phyloP scores from a whole-genome alignment of 2,797 vertebrate genomes.

The Leptodactylus fallax region DNA sequence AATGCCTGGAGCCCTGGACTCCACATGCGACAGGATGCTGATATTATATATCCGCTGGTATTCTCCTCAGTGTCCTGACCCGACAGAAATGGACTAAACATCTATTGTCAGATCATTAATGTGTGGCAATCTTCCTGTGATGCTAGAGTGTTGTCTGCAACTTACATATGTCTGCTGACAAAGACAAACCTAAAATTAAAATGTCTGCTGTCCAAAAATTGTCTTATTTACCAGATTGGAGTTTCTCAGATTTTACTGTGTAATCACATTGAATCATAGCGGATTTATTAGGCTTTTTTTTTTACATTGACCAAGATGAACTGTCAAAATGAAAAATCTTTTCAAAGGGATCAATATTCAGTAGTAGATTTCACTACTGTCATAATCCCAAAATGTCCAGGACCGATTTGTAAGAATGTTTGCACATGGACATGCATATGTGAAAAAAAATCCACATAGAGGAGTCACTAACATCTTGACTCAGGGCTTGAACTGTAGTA shows the following conservation, averaged over 20 bases:
- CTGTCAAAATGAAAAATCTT: background rate
- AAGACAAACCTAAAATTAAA: background rate
- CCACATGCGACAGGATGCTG: constrained; percentile 30
- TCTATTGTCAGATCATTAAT: background rate
- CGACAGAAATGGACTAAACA: background rate
- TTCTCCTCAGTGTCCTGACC: background rate
- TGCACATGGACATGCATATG: too few relatives aligned
- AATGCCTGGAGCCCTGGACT: background rate
- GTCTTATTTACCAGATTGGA: background rate
- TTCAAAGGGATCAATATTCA: background rate
- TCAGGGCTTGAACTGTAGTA: too few relatives aligned
- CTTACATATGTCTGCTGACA: constrained; percentile 16
- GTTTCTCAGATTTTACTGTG: background rate
- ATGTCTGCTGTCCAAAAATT: background rate
- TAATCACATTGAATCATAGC: background rate
- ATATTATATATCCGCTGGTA: background rate
- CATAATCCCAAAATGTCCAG: too few relatives aligned
- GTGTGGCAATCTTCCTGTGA: background rate
- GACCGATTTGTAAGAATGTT: too few relatives aligned
- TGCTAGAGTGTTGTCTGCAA: background rate
- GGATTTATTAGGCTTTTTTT: background rate
- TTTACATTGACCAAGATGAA: background rate
- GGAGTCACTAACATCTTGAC: too few relatives aligned
- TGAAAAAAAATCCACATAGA: too few relatives aligned
- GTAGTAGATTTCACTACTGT: background rate